Conservation (phyloP, 1,140 invertebrate species). For the Neoseiulus cucumeris region DNA sequence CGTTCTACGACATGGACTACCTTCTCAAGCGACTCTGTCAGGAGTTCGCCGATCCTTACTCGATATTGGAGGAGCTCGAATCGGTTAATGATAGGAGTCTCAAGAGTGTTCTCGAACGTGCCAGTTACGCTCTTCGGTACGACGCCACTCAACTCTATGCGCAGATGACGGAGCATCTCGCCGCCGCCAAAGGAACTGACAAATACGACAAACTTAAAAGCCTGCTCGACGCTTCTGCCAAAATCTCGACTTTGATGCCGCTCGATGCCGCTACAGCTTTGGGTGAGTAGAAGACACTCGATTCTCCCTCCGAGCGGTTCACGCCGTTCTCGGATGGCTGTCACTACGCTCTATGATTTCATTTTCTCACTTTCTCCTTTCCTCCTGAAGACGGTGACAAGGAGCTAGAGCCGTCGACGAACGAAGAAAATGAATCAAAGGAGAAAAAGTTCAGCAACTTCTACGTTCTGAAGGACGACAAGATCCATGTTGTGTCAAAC, state of each 20-base stretch:
- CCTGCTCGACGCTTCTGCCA: conserved; percentile 23
- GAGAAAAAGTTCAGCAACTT: conserved; percentile 11
- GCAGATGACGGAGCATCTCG: conserved; percentile 37
- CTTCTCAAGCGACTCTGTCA: neutral
- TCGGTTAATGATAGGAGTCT: conserved; percentile 22
- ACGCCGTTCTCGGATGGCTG: no score
- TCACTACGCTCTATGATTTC: no score
- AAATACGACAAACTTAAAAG: conserved; percentile 25
- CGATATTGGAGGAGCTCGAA: neutral
- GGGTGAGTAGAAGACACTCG: conserved; percentile 13
- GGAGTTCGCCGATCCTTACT: neutral
- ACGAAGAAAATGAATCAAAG: neutral
- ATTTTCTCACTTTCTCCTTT: no score
- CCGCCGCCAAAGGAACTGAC: conserved; percentile 24
- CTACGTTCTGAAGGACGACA: conserved; percentile 28
- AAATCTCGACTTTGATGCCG: neutral
- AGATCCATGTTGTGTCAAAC: conserved; percentile 44
- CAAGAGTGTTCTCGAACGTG: conserved; percentile 40
- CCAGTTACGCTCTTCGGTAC: conserved; percentile 43
- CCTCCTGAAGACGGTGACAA: no score
- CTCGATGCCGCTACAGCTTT: conserved; percentile 15
- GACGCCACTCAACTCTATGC: conserved; percentile 52
- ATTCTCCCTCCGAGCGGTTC: neutral
- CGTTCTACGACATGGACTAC: conserved; percentile 1
- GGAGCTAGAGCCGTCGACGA: no score